These are phyloP conservation scores for Perca schrenkii DNA, from an alignment of 2,113 vertebrate genomes.

Conservation along the genomic window DNA sequence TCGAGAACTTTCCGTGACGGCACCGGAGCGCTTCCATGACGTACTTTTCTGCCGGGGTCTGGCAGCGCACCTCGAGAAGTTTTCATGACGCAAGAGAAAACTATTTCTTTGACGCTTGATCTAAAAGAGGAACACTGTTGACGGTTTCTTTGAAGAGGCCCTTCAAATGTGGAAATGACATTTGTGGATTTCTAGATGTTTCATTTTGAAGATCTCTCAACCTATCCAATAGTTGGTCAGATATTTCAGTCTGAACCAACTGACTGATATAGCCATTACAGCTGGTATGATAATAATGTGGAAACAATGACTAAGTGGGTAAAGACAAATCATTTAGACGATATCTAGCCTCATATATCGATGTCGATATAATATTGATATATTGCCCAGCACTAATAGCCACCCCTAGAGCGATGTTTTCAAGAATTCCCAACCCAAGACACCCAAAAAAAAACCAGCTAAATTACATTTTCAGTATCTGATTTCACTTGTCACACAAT, in stretches of 20 bases:
- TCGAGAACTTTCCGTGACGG: slow-evolving; percentile 19
- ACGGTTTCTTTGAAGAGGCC: neutral
- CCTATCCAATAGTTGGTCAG: neutral
- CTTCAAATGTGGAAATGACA: neutral
- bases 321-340: no score
- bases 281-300: no score
- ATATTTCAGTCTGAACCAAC: neutral
- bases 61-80: neutral
- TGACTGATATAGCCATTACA: neutral
- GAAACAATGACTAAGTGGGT: no score
- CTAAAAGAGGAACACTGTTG: neutral
- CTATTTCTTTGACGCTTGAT: neutral
- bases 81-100: neutral
- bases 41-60: neutral
- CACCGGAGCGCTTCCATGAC: neutral
- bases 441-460: neutral
- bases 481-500: neutral
- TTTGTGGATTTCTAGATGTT: neutral
- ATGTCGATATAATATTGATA: no score
- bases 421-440: neutral
- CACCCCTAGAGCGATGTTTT: no score
- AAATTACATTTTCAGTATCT: neutral
- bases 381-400: no score
- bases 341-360: no score
- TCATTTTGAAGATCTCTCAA: neutral